These are phyloP conservation scores for Sapajus apella DNA, from an alignment of 2,113 vertebrate species.

Conservation along the genomic window DNA sequence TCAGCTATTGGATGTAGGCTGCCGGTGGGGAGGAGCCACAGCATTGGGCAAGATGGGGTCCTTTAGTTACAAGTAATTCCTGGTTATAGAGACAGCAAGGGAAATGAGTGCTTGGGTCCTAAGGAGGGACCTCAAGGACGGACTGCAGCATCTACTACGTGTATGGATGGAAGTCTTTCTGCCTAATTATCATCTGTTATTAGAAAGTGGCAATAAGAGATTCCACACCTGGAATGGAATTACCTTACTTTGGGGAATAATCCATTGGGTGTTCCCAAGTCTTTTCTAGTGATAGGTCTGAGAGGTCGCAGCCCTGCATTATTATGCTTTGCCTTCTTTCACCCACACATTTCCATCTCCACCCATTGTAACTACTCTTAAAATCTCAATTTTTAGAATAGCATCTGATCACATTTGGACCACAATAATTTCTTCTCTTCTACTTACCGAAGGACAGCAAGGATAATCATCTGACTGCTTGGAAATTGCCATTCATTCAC, in stretches of 20 bases:
- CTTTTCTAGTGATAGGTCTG: background rate
- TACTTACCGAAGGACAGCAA: background rate
- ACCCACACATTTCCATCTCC: background rate
- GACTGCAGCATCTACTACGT: rapidly evolving
- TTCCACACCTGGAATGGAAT: background rate
- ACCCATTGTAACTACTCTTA: background rate
- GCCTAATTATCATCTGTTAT: background rate
- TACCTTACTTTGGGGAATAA: background rate
- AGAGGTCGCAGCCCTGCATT: background rate
- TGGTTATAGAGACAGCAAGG: background rate
- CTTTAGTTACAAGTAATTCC: background rate
- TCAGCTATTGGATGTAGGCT: too few species aligned
- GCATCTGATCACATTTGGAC: background rate
- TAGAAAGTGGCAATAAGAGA: background rate
- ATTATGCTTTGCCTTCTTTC: background rate
- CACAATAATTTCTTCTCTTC: background rate
- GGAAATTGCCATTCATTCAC: background rate
- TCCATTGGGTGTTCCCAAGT: conserved; percentile 15
- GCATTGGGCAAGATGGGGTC: background rate
- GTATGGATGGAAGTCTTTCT: background rate
- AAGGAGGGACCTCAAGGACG: too few species aligned
- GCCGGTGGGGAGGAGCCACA: background rate
- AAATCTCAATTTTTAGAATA: background rate
- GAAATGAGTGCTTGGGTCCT: background rate
- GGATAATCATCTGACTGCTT: background rate